Evolutionary conservation across 2,113 vertebrate genomes (phyloP), one percentile per base, ranked within the genome.

Genomic region (Spilogale gracilis): DNA sequence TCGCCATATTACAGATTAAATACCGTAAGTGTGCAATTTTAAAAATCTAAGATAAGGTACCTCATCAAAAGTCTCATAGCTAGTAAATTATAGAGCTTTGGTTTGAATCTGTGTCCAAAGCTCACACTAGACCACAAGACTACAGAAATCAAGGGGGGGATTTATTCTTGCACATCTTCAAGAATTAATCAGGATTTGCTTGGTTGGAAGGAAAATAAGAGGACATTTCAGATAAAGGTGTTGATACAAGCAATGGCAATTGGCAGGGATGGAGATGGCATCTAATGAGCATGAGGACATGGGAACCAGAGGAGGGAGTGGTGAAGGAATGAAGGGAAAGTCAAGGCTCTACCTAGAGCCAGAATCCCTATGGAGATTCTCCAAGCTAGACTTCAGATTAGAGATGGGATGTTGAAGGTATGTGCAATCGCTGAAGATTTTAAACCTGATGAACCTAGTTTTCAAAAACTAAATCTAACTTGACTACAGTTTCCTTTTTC

Each of bases 381-480:
- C 8, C 67, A 0, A 50, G 38, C 10, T 43, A 16, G n/a, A 25
- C 9, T 91, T 63, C 43, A 56, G 5, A 20, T 10, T 91, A 32
- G n/a, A 69, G 54, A 52, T 11, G 6, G 14, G 48, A 91, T 43
- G 14, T 13, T 86, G 38, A 60, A 60, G 12, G 30, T 45, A 76
- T 25, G 2, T 32, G 3, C 13, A 65, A 43, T 11, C 32, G 61
- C 12, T 50, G 20, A 60, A 48, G 45, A 20, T 2, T 52, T 45
- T 38, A 11, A 18, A 69, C 10, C 14, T 56, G 32, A 74, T 6
- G n/a, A 54, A 58, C 63, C 20, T 48, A 56, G 45, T 79, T 88
- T 86, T 71, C 58, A 60, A 23, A 95, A 94, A 50, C 32, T 17
- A 76, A 83, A 92, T 38, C 48, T 93, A 63, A 88, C 45, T 23